Evolutionary conservation across 2,113 vertebrate genomes (phyloP), one percentile per base, ranked within the genome.

Genomic region (Stigmatopora argus): DNA sequence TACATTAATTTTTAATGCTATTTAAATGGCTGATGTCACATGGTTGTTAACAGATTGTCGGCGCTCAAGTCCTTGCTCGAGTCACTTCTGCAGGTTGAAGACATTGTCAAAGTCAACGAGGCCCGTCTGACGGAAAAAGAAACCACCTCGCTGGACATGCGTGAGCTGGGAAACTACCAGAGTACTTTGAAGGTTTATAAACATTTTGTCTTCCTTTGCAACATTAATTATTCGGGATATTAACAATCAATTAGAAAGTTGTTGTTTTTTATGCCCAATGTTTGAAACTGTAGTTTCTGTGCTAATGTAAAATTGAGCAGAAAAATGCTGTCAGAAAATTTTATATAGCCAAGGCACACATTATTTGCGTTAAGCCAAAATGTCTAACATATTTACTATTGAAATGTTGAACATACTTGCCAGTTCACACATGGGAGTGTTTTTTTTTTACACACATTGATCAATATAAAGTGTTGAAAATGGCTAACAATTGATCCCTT

Each of bases 121-220:
- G 92, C 94, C 46, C 90, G 94, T n/a, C 90, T 99, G 9, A 97
- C 94, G 0, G 97, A 99, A 84, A 96, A 96, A 65, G 96, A 98
- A 67, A 99, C 96, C 0, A 86, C 94, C 69, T 94, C 91, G 65
- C 86, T 97, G 78, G 94, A 97, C 70, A 83, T 87, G 44, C 87
- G 90, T 65, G 96, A 97, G 78, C 80, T 95, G 67, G 94, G 96
- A 62, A 91, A 89, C 58, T 94, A 97, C 62, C 89, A 91, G 21
- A 86, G 70, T 68, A 89, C 86, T 14, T 89, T 99, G 8, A 98
- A 95, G 94, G 97, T 99, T 71, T 80, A 78, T 72, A 67, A 31
- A 60, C 13, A 15, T 6, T 45, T 51, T 56, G 19, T 23, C 3
- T 53, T 13, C 51, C 11, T 13, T 53, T 26, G 19, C 19, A 13